These are phyloP conservation scores for Aromia moschata DNA, from an alignment of 2,888 invertebrate species.

Conservation along the genomic window DNA sequence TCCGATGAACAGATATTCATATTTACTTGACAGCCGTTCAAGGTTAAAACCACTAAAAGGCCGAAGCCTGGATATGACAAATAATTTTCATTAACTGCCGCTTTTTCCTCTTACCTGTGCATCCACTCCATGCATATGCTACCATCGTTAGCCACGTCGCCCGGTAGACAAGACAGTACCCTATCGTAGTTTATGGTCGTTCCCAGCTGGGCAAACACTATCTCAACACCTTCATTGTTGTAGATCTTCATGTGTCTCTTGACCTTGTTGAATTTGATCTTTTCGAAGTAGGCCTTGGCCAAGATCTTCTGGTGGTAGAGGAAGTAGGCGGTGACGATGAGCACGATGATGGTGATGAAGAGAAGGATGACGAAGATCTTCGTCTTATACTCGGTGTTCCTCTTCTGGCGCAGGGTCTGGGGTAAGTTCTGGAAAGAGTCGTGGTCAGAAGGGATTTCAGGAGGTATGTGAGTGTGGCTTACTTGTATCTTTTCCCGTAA, in stretches of 20 bases:
- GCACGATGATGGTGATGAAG: conserved; percentile 82
- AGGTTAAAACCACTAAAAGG: no score
- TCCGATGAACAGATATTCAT: no score
- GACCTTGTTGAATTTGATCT: conserved; percentile 83
- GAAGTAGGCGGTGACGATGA: conserved; percentile 85
- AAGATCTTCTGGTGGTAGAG: conserved; percentile 84
- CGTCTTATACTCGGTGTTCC: conserved; percentile 79
- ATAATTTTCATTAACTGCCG: no score
- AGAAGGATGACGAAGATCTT: conserved; percentile 83
- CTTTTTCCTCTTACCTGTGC: conserved; percentile 61
- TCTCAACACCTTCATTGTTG: conserved; percentile 75
- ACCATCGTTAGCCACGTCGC: conserved; percentile 68
- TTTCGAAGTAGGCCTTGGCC: conserved; percentile 83
- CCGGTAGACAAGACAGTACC: conserved; percentile 76
- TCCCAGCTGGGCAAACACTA: conserved; percentile 74
- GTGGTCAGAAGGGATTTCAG: no score
- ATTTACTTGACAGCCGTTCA: no score
- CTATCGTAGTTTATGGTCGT: conserved; percentile 72
- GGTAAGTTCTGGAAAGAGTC: conserved; percentile 73
- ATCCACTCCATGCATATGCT: conserved; percentile 87
- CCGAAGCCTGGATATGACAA: not conserved
- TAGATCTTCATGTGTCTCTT: conserved; percentile 78
- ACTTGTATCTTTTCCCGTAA: conserved; percentile 85
- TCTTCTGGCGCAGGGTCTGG: conserved; percentile 74
- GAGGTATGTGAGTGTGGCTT: no score